A percentile compares a stretch with the other conserved stretches of the same genome.
phyloP scores from a whole-genome alignment of 2,113 vertebrate genomes.

The Romanogobio albipinnatus region DNA sequence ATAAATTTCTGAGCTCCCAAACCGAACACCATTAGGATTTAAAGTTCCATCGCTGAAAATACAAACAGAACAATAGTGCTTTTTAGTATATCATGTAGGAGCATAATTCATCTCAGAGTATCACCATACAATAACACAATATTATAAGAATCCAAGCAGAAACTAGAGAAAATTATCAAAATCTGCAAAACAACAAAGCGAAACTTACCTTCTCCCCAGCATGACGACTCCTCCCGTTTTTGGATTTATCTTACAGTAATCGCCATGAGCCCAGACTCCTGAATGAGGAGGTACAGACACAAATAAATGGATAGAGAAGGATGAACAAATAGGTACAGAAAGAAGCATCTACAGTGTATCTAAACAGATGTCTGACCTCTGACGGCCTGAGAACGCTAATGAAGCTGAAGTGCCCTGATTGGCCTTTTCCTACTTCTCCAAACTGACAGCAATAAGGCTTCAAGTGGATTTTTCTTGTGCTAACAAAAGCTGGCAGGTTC shows the following conservation, averaged over 20 bases:
- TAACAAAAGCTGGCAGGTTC: constrained; percentile 26
- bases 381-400: neutral
- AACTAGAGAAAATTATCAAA: neutral
- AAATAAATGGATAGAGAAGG: neutral
- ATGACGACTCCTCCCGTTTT: constrained; percentile 91
- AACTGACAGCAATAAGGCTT: constrained; percentile 6
- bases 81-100: neutral
- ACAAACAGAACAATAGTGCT: constrained; percentile 12
- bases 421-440: constrained; percentile 22
- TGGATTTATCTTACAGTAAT: constrained; percentile 96
- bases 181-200: neutral
- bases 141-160: neutral
- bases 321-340: neutral
- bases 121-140: neutral
- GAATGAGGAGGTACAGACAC: constrained; percentile 57
- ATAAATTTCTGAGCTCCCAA: constrained; percentile 97
- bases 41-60: constrained; percentile 89
- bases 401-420: constrained; percentile 10
- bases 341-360: neutral
- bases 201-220: constrained; percentile 90
- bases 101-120: neutral
- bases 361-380: neutral
- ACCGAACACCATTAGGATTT: constrained; percentile 95
- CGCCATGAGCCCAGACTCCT: constrained; percentile 95
- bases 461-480: constrained; percentile 5